phyloP scores from a whole-genome alignment of 2,797 vertebrate species.

The Carduelis carduelis region DNA sequence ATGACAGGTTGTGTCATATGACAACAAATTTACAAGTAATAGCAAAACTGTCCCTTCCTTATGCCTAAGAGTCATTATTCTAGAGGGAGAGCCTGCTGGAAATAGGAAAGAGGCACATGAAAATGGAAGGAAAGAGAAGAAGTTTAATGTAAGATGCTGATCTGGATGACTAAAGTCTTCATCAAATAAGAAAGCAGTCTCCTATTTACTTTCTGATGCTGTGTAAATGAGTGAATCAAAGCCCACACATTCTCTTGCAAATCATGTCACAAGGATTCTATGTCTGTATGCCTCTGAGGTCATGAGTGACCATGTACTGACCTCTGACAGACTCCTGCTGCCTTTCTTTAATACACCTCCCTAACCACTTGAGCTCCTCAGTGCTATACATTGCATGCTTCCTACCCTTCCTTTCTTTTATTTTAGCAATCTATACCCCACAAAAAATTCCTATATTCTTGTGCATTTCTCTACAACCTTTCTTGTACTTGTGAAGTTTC shows the following conservation, averaged over 20 bases:
- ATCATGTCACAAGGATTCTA: not conserved
- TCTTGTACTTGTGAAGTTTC: not conserved
- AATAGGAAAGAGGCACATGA: not conserved
- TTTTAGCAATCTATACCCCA: not conserved
- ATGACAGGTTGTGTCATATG: not conserved
- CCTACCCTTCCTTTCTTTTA: not conserved
- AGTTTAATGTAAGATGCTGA: not conserved
- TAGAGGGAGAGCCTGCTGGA: not conserved
- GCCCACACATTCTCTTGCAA: slow-evolving; percentile 4
- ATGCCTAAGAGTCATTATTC: not conserved
- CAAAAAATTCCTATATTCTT: not conserved
- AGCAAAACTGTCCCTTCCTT: not conserved
- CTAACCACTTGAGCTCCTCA: not conserved
- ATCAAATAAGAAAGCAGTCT: not conserved
- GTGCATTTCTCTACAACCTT: not conserved
- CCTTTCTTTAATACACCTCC: not conserved
- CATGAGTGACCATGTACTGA: not conserved
- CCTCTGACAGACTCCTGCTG: not conserved
- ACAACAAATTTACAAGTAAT: not conserved
- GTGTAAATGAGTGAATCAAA: not conserved
- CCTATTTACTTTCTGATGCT: not conserved
- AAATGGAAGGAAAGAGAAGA: not conserved
- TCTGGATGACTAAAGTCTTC: not conserved
- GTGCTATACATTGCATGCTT: not conserved
- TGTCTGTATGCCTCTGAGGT: not conserved